Evolutionary conservation across 1,140 invertebrate genomes (phyloP), one percentile per base, ranked within the genome.

Genomic region (Zaprionus ornatus): DNA sequence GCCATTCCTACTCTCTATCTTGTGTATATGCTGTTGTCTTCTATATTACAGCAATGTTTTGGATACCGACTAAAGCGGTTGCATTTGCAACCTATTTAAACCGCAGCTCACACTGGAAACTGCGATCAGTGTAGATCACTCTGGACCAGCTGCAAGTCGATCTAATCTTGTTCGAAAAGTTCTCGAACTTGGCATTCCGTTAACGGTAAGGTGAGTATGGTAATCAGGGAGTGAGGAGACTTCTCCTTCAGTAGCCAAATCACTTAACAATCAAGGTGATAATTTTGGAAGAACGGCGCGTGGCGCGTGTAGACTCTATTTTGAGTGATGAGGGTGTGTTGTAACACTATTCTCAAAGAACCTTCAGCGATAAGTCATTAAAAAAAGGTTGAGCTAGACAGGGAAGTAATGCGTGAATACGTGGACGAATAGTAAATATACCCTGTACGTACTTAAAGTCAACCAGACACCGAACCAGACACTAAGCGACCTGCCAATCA

Each of bases 21-120:
- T 45, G 23, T 7, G 17, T 23, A 32, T 32, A 3, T 55, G 32
- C 23, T 48, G 55, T 59, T 64, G 13, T 56, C 37, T 10, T 48
- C n/a, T 25, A 59, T 52, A 32, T 67, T 67, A 32, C 37, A 45
- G 56, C 27, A 48, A 48, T 13, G 45, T 21, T 12, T 19, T 50
- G 45, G 45, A 50, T 50, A 45, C n/a, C 40, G 40, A 17, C 40
- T 15, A 19, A 40, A 48, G 42, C 42, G 4, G 25, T 25, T 19
- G 17, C 42, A 48, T 2, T n/a, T 40, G 4, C 4, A n/a, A n/a
- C 40, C 12, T 61, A 61, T 69, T 61, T 61, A 69, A 69, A 29
- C 21, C 29, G 29, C n/a, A 27, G 10, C 6, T 19, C 12, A 32
- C 32, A n/a, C n/a, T 0, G 21, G n/a, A 10, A 15, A 10, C n/a